These are phyloP conservation scores for Agrochola circellaris DNA, from an alignment of 2,888 invertebrate genomes.

Conservation along the genomic window DNA sequence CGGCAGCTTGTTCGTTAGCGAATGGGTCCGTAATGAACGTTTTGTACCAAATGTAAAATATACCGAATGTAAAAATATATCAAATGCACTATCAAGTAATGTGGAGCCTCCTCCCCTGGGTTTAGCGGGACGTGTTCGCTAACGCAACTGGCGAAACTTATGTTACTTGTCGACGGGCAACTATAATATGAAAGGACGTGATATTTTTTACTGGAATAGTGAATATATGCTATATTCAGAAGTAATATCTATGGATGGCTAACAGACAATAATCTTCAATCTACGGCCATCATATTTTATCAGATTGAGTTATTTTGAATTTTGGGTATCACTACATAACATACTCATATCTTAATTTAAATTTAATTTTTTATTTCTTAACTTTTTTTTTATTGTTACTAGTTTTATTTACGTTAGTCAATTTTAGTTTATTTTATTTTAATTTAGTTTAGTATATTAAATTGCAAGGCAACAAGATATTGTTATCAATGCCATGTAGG, in stretches of 20 bases:
- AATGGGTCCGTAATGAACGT: slow-evolving; percentile 88
- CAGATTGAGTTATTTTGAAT: not conserved
- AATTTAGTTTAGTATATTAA: too few species aligned
- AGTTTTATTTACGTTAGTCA: too few species aligned
- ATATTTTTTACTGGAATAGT: not conserved
- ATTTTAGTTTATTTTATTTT: too few species aligned
- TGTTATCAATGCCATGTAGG: too few species aligned
- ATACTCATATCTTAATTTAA: too few species aligned
- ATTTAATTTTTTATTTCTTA: too few species aligned
- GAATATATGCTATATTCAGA: not conserved
- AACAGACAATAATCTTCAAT: not conserved
- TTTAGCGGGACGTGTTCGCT: slow-evolving; percentile 17
- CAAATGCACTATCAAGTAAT: slow-evolving; percentile 76
- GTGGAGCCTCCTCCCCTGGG: slow-evolving; percentile 35
- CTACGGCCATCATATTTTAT: not conserved
- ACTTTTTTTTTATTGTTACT: too few species aligned
- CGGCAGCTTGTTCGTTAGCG: slow-evolving; percentile 85
- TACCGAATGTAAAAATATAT: slow-evolving; percentile 85
- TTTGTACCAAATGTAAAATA: slow-evolving; percentile 80
- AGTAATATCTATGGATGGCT: not conserved
- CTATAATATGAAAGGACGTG: too few species aligned
- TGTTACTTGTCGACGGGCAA: not conserved
- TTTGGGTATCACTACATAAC: too few species aligned
- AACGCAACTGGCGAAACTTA: not conserved
- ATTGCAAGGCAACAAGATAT: too few species aligned